phyloP scores from a whole-genome alignment of 2,797 vertebrate species.

The Balearica regulorum region DNA sequence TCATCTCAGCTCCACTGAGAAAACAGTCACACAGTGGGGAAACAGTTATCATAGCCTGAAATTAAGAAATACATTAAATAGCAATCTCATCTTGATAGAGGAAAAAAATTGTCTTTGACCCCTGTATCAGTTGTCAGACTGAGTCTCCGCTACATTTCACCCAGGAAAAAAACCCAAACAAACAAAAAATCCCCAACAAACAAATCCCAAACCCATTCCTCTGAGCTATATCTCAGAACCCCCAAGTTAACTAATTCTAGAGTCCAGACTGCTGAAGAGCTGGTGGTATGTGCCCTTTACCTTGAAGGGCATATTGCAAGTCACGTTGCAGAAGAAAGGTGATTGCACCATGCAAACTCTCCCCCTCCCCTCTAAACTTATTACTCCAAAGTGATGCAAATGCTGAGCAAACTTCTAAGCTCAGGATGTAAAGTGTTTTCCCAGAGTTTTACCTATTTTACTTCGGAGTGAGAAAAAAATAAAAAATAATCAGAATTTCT shows the following conservation, averaged over 20 bases:
- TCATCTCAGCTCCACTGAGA: not conserved
- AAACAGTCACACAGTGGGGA: not conserved
- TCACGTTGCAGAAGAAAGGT: not conserved
- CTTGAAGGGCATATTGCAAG: not conserved
- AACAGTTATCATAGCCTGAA: not conserved
- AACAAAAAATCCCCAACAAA: not conserved
- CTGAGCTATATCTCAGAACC: not conserved
- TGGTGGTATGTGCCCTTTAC: not conserved
- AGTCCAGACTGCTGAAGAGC: not conserved
- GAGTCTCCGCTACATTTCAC: not conserved
- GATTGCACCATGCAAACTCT: not conserved
- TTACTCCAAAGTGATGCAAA: not conserved
- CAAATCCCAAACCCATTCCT: not conserved
- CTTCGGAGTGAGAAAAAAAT: accelerated
- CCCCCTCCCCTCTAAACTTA: not conserved
- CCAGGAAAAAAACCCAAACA: too few relatives aligned
- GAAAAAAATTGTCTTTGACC: not conserved
- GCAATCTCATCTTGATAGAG: not conserved
- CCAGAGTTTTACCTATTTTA: not conserved
- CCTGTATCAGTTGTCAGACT: not conserved
- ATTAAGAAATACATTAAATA: not conserved
- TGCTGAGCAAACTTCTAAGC: not conserved
- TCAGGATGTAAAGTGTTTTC: too few relatives aligned
- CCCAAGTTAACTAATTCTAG: not conserved
- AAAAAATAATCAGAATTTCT: not conserved